Base-by-base conservation (phyloP, 2,113 vertebrate genomes). In the Orientallactaga bullata region DNA sequence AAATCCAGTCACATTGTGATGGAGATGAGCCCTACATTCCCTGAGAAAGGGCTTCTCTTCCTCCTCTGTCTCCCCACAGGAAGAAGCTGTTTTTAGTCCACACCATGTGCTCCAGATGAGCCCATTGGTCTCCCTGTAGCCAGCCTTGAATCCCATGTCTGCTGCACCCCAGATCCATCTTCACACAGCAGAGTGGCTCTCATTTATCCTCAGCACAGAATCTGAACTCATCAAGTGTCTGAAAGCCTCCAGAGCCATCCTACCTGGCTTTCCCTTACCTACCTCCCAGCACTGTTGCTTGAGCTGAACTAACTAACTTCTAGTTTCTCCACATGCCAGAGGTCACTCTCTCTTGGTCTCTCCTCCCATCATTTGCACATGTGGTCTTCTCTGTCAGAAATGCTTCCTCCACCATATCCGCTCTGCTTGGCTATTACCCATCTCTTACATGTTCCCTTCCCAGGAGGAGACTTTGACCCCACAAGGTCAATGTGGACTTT, bases 221-320 rank as follows among this genome's bases (percentile, higher is more conserved):
- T 47, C 42, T 47, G 42, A 47, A 47, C 42, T 78, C 26, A 9
- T 2, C 30, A 2, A 24, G 24, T 18, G 1, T n/a, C 30, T 42
- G 71, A 77, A 32, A 13, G 5, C 4, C n/a, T 21, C 32, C 28
- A 28, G 0, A 4, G 9, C 7, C 4, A 7, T 7, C 0, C 51
- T 20, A 18, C 35, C 13, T 4, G 28, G 35, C 51, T 28, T 23
- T 71, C 37, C 13, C 23, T 30, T 5, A 1, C 4, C 26, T 0
- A 7, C 47, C 32, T n/a, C 35, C 4, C 79, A 68, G 42, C 18
- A n/a, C 23, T 23, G 0, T 8, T 28, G 32, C 65, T 76, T n/a
- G 66, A 5, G 47, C 18, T 72, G 39, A 76, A 68, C 18, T 47
- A 76, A 68, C 18, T 47, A 42, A 51, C 47, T 35, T 66, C 3